Conservation (phyloP, 2,888 invertebrate genomes). For the Ornithoptera priamus region DNA sequence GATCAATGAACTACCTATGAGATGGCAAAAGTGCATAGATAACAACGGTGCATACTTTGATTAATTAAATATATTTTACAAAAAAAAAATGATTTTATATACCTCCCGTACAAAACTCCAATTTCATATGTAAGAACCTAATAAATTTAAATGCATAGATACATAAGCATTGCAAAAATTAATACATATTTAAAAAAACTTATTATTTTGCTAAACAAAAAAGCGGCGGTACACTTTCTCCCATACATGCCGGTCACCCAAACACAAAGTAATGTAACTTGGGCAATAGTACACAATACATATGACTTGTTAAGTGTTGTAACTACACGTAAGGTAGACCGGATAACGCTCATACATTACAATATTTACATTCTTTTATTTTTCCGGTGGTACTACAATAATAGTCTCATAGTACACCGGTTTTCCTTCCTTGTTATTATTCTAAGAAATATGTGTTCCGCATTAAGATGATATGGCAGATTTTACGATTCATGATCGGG, state of each 20-base stretch:
- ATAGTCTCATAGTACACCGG: conserved; percentile 16
- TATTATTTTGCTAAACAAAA: too few species aligned
- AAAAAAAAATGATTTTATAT: too few species aligned
- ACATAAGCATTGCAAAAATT: too few species aligned
- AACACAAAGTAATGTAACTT: conserved; percentile 1
- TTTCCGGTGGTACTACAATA: conserved; percentile 18
- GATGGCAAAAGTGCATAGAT: too few species aligned
- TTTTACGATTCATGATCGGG: conserved; percentile 13
- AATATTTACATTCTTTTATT: conserved; percentile 26
- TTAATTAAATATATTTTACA: too few species aligned
- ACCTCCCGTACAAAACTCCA: too few species aligned
- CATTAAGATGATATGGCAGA: conserved; percentile 9
- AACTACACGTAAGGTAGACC: conserved; percentile 12
- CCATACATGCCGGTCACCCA: background rate
- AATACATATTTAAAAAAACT: too few species aligned
- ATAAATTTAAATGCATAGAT: too few species aligned
- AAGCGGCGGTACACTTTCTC: background rate
- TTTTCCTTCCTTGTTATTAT: conserved; percentile 30
- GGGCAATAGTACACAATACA: conserved; percentile 4
- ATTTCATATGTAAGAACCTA: too few species aligned
- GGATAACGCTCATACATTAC: conserved; percentile 5
- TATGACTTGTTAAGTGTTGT: conserved; percentile 14
- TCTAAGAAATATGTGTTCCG: conserved; percentile 20
- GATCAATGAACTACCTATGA: too few species aligned
- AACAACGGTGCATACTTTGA: too few species aligned